Base-by-base conservation (phyloP, 2,888 invertebrate species). In the Mimumesa dahlbomi region DNA sequence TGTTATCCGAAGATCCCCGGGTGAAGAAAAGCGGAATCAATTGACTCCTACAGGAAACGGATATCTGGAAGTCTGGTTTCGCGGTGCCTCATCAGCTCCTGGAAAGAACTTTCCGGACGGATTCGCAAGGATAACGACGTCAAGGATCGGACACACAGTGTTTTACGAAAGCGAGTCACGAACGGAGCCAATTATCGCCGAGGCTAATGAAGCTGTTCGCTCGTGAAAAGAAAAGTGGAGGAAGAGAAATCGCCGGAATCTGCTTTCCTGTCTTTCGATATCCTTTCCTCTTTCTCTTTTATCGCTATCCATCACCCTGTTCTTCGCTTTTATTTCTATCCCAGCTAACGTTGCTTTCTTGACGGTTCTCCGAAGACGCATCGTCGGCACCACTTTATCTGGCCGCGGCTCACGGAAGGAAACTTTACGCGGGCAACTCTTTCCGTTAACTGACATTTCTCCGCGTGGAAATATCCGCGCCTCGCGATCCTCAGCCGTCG, bases 191-290 rank as follows among this genome's bases (percentile, higher is more conserved):
- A 82, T 82, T 82, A 82, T 78, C 72, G 46, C 48, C 42, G 38
- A 54, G 38, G 53, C 68, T 80, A 77, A 82, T 80, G 75, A 82
- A 82, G 75, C 66, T 72, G 58, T 62, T 45, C n/a, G 48, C 40
- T 34, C 42, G 36, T 43, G 43, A 42, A 77, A 57, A 52, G 65
- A 68, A n/a, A n/a, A 57, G 36, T 5, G 38, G 48, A 64, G 48
- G 56, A 53, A 63, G 61, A 64, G 61, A 45, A 73, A 77, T 77
- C 40, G 50, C 7, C 22, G 42, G 56, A 42, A 67, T 56, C 56
- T 46, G n/a, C 34, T 42, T 14, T 16, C 5, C 13, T 53, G 31
- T 29, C 48, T 29, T 18, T 16, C 38, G 50, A 54, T 50, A 59
- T 56, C 29, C 46, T 46, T 29, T 5, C n/a, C 3, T 45, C 13